Conservation (phyloP, 2,888 invertebrate species). For the Epinotia bilunana region DNA sequence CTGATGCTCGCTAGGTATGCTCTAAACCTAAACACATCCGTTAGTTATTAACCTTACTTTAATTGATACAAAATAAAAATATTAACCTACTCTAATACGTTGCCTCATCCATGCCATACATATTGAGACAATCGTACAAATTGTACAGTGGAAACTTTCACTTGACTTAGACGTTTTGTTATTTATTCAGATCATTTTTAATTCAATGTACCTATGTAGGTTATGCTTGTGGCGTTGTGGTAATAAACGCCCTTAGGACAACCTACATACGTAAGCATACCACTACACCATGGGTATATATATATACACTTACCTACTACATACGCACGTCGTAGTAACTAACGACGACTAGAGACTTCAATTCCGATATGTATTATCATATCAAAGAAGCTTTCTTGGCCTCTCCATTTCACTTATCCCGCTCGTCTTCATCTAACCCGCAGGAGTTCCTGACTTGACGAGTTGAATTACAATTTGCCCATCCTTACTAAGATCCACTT, state of each 20-base stretch:
- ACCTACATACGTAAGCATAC: background rate
- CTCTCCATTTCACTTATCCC: background rate
- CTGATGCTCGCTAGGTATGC: background rate
- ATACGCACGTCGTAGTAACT: background rate
- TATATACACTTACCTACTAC: too few relatives aligned
- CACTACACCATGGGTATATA: background rate
- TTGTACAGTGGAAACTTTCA: slow-evolving; percentile 27
- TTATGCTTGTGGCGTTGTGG: slow-evolving; percentile 47
- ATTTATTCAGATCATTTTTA: slow-evolving; percentile 64
- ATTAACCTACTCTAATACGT: too few relatives aligned
- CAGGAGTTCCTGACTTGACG: background rate
- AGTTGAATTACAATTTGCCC: background rate
- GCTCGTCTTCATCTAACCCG: background rate
- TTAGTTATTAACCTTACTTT: background rate
- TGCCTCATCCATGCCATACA: background rate
- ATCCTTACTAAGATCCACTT: background rate
- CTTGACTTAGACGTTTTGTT: slow-evolving; percentile 49
- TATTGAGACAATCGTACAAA: background rate
- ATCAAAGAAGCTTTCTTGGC: background rate
- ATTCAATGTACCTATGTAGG: slow-evolving; percentile 53
- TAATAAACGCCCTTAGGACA: slow-evolving; percentile 12
- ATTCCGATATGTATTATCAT: background rate
- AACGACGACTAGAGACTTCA: background rate
- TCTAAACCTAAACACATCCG: background rate
- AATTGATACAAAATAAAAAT: background rate